Evolutionary conservation across 1,140 invertebrate species (phyloP), one percentile per base, ranked within the genome.

Genomic region (Procambarus clarkii): DNA sequence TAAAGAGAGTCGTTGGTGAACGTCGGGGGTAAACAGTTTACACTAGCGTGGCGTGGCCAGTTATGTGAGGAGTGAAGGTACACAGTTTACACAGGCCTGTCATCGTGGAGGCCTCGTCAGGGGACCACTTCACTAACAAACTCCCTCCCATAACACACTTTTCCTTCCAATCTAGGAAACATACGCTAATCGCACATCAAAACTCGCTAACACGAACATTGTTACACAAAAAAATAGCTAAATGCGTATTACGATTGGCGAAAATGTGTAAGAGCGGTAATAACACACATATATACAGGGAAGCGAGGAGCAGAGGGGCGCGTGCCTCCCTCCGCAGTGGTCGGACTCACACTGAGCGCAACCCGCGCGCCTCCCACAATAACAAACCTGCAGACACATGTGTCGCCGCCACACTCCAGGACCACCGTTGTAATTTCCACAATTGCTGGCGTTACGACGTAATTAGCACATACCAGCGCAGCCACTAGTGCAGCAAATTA

Each of bases 331-430:
- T 4, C 54, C 83, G 24, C 83, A 3, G 69, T 13, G 60, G 45
- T 18, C 74, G 46, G 83, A n/a, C 83, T 85, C 83, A 48, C 64
- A 85, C 83, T 85, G 83, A 71, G 60, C 9, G n/a, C 15, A 46
- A 45, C 46, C 64, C 15, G 34, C 34, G 18, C 18, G 64, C 44
- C 64, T 11, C 64, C 83, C 24, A 85, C 64, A 85, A 85, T 84
- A 84, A 85, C 83, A 84, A 84, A 84, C 82, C 82, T 24, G 64
- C 83, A 85, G 64, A 85, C 82, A 85, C 83, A 85, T 85, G 83
- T 85, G 83, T 69, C 64, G 83, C 46, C 64, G 34, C 34, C 34
- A 69, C 44, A 85, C 24, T 48, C 58, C 45, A 13, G 34, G 9
- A 44, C 83, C 64, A 48, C 34, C 21, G 60, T 60, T 46, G 58